phyloP scores from a whole-genome alignment of 2,797 vertebrate genomes.

The Pteropus rufus region DNA sequence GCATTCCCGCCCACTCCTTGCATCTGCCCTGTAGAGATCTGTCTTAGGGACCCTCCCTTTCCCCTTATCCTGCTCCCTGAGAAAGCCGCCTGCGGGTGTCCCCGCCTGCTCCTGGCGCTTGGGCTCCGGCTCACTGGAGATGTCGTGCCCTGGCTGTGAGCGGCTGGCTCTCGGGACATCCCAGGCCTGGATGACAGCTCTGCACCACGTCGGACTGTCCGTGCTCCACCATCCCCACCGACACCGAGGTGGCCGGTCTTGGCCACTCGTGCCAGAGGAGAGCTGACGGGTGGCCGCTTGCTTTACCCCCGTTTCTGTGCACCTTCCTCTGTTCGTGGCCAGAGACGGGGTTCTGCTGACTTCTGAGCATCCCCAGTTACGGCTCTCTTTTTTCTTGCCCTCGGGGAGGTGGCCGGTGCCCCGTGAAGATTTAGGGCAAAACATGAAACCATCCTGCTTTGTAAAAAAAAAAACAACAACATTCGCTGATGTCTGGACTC shows the following conservation, averaged over 20 bases:
- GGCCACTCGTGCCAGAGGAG: accelerated
- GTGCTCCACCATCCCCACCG: background rate
- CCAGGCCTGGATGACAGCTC: background rate
- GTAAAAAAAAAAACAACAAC: background rate
- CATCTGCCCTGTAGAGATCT: too few species aligned
- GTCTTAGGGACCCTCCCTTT: too few species aligned
- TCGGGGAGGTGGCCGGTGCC: background rate
- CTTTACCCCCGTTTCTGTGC: accelerated
- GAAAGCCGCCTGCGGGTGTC: too few species aligned
- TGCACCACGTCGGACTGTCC: background rate
- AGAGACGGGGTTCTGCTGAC: background rate
- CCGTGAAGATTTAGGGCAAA: background rate
- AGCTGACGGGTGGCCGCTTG: accelerated
- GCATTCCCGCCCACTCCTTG: too few species aligned
- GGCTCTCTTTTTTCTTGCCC: accelerated
- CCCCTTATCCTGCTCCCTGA: too few species aligned
- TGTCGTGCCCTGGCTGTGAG: background rate
- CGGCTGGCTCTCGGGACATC: background rate
- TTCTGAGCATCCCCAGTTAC: too few species aligned
- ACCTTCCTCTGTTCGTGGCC: background rate
- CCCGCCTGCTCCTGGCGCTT: background rate
- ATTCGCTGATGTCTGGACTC: accelerated
- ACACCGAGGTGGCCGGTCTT: accelerated
- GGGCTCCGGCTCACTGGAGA: too few species aligned
- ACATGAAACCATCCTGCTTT: background rate